Percentiles rank a stretch among this genome's conserved stretches.
phyloP scores from a whole-genome alignment of 2,888 invertebrate genomes.

The Bembecia ichneumoniformis region DNA sequence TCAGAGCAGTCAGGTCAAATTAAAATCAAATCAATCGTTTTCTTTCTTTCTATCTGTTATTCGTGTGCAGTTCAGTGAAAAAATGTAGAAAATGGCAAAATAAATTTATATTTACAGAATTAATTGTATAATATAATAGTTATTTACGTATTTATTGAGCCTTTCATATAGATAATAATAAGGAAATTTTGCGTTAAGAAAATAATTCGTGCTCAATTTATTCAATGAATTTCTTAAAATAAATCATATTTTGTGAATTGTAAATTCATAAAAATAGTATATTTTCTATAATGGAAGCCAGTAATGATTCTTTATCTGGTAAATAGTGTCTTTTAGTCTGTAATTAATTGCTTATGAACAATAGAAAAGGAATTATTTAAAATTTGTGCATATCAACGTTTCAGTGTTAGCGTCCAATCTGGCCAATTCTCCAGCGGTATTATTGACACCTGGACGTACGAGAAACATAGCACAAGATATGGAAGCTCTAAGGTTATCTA shows the following conservation, averaged over 20 bases:
- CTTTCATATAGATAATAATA: too few species aligned
- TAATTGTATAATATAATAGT: too few species aligned
- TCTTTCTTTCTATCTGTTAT: too few species aligned
- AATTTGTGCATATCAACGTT: constrained; percentile 18
- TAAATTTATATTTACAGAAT: too few species aligned
- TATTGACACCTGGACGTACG: constrained; percentile 81
- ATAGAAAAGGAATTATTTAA: not conserved
- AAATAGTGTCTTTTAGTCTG: constrained; percentile 14
- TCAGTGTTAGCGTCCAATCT: constrained; percentile 46
- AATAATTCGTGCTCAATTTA: not conserved
- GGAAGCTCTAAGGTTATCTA: constrained; percentile 84
- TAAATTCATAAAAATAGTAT: not conserved
- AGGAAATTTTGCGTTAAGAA: too few species aligned
- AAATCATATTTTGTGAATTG: not conserved
- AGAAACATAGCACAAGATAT: constrained; percentile 87
- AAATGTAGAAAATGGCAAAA: too few species aligned
- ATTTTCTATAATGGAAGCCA: constrained; percentile 42
- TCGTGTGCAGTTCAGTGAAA: too few species aligned
- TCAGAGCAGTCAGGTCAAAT: too few species aligned
- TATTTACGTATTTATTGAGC: too few species aligned
- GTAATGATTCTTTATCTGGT: constrained; percentile 58
- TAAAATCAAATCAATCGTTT: too few species aligned
- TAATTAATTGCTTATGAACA: too few species aligned
- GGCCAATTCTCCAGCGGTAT: constrained; percentile 69
- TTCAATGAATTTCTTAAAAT: not conserved